These are phyloP conservation scores for Megaceryle maxima DNA, from an alignment of 2,113 vertebrate species.

Conservation along the genomic window DNA sequence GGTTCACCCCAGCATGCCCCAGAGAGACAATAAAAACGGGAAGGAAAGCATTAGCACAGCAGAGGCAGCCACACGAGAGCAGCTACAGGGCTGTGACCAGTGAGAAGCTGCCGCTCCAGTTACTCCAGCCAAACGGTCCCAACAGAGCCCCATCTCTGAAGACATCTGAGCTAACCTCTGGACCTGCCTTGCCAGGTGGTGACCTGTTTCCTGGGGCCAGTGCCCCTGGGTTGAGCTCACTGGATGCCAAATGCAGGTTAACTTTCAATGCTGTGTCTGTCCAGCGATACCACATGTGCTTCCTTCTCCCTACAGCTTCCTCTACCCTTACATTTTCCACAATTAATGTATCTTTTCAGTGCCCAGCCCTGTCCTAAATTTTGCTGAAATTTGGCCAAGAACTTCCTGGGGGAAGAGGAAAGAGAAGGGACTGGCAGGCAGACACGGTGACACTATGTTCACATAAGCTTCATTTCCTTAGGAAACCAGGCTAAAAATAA, in stretches of 20 bases:
- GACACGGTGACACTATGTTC: background rate
- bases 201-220: background rate
- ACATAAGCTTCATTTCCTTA: slow-evolving; percentile 48
- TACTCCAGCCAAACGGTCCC: background rate
- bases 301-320: background rate
- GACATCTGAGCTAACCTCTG: fast-evolving
- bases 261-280: background rate
- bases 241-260: background rate
- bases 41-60: background rate
- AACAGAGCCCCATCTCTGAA: background rate
- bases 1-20: background rate
- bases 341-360: background rate
- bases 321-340: background rate
- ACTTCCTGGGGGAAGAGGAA: slow-evolving; percentile 52
- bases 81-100: fast-evolving
- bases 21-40: background rate
- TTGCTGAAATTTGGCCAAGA: background rate
- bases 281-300: background rate
- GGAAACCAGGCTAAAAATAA: slow-evolving; percentile 61
- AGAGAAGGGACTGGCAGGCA: slow-evolving; percentile 17
- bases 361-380: background rate
- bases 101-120: background rate
- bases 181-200: background rate
- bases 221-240: background rate
- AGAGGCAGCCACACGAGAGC: fast-evolving